Percentiles rank a stretch among this genome's conserved stretches.
These are phyloP conservation scores for Smutsia gigantea DNA, from an alignment of 2,797 vertebrate genomes.

Conservation along the genomic window DNA sequence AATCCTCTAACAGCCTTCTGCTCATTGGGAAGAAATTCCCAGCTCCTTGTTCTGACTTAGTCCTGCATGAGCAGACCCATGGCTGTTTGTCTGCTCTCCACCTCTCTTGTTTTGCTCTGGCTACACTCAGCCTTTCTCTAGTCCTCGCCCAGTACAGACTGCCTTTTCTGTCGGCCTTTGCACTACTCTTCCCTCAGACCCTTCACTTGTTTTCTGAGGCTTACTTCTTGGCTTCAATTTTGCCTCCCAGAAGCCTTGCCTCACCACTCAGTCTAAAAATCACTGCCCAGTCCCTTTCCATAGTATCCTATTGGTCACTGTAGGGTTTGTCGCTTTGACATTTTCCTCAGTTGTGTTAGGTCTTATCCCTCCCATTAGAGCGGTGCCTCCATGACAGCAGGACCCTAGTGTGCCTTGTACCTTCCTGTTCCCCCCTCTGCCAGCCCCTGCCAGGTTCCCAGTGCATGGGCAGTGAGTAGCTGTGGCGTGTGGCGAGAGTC, in stretches of 20 bases:
- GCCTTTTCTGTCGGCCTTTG: background rate
- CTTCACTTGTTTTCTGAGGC: background rate
- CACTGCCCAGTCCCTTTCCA: background rate
- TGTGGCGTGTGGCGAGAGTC: background rate
- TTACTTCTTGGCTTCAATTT: constrained; percentile 35
- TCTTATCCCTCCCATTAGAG: background rate
- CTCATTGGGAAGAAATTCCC: constrained; percentile 5
- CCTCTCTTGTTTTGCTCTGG: background rate
- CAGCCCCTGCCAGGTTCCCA: background rate
- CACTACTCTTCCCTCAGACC: background rate
- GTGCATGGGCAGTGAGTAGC: background rate
- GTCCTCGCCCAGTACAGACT: background rate
- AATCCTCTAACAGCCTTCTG: background rate
- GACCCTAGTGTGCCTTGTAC: background rate
- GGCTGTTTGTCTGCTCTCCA: background rate
- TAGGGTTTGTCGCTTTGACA: background rate
- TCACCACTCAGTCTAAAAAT: background rate
- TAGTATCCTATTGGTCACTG: background rate
- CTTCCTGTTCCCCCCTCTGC: background rate
- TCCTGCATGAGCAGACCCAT: background rate
- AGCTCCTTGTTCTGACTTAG: background rate
- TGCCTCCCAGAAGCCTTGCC: constrained; percentile 4
- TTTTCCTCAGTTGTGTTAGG: background rate
- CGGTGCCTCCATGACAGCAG: background rate
- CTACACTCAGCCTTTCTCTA: background rate